Evolutionary conservation across 2,888 invertebrate species (phyloP).

Genomic region (Thelaira solivaga): DNA sequence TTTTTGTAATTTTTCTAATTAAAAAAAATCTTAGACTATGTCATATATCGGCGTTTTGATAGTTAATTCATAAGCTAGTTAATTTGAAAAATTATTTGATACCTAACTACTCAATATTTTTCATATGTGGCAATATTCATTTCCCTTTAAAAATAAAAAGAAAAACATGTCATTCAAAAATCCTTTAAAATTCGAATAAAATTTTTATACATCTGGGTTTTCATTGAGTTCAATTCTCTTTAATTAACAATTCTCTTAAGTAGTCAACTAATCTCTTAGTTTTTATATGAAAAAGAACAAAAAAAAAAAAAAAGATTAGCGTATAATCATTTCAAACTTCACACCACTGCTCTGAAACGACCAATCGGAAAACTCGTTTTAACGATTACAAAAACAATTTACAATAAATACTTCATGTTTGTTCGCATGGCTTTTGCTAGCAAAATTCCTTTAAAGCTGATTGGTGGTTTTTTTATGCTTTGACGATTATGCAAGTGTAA

Average conservation of each 20-base stretch:
- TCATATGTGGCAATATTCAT: too few species aligned
- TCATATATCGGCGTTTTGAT: too few species aligned
- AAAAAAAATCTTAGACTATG: too few species aligned
- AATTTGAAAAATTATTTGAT: too few species aligned
- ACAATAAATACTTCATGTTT: slow-evolving; percentile 47
- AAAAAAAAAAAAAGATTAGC: neutral
- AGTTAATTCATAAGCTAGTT: too few species aligned
- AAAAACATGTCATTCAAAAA: neutral
- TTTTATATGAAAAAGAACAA: neutral
- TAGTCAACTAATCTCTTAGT: neutral
- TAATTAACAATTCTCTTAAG: slow-evolving; percentile 12
- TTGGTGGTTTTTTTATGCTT: slow-evolving; percentile 24
- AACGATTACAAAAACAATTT: slow-evolving; percentile 50
- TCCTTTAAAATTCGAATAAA: neutral
- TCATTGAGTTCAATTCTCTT: too few species aligned
- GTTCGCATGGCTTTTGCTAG: slow-evolving; percentile 22
- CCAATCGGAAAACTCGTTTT: slow-evolving; percentile 41
- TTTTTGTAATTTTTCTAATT: too few species aligned
- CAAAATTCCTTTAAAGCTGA: slow-evolving; percentile 8
- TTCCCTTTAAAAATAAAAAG: too few species aligned
- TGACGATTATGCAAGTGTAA: neutral
- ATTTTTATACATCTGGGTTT: slow-evolving; percentile 11
- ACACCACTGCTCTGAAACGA: neutral
- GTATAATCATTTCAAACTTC: slow-evolving; percentile 13
- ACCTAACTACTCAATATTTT: too few species aligned